Conservation (phyloP, 2,888 invertebrate genomes). For the Lagria hirta region DNA sequence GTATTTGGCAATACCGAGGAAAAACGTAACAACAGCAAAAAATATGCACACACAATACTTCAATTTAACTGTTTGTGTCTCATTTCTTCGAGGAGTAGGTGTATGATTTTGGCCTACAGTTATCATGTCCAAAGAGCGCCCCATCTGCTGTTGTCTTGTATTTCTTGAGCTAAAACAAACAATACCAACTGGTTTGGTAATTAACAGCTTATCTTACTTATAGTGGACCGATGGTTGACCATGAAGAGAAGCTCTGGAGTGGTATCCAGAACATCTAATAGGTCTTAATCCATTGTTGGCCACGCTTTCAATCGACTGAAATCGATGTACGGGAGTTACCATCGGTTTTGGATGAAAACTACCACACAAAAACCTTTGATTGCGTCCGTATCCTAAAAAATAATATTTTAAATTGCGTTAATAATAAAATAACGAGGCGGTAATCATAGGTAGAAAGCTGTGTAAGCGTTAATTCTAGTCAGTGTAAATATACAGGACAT, state of each 20-base stretch:
- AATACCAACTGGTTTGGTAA: no score
- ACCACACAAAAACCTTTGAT: constrained; percentile 40
- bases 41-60: constrained; percentile 74
- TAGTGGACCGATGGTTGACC: constrained; percentile 31
- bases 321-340: constrained; percentile 72
- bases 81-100: constrained; percentile 27
- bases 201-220: constrained; percentile 34
- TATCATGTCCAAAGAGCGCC: constrained; percentile 32
- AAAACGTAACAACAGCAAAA: constrained; percentile 68
- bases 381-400: constrained; percentile 40
- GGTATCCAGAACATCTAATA: constrained; percentile 37
- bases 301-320: constrained; percentile 61
- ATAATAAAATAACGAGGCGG: not conserved
- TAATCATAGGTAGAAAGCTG: no score
- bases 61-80: constrained; percentile 59
- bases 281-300: constrained; percentile 59
- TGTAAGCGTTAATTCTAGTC: no score
- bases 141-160: no score
- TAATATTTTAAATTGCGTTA: not conserved
- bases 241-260: constrained; percentile 30
- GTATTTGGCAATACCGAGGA: constrained; percentile 71
- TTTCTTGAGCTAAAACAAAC: no score
- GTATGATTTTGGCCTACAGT: constrained; percentile 30
- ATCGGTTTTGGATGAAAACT: constrained; percentile 59
- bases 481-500: no score